Percentiles rank a stretch among this genome's conserved stretches.
These are phyloP conservation scores for Trialeurodes vaporariorum DNA, from an alignment of 1,140 invertebrate species.

Conservation along the genomic window DNA sequence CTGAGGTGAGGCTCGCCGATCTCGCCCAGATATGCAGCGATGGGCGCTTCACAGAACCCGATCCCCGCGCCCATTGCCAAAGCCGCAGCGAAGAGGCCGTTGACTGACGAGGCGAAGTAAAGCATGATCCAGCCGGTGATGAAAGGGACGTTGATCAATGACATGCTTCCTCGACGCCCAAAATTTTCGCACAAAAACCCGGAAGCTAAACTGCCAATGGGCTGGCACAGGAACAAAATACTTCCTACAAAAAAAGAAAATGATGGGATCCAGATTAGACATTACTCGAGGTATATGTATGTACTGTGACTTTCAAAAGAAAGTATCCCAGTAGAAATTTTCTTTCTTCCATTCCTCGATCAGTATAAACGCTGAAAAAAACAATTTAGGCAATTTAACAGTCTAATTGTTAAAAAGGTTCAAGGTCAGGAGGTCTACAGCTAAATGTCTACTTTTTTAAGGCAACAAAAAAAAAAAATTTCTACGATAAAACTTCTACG, in stretches of 20 bases:
- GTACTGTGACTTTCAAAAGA: no score
- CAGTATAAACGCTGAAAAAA: no score
- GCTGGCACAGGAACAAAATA: conserved; percentile 25
- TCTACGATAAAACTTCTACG: no score
- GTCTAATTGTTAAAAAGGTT: no score
- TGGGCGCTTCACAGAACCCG: conserved; percentile 41
- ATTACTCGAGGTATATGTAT: no score
- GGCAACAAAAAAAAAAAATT: no score
- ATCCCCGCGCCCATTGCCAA: conserved; percentile 28
- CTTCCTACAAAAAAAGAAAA: conserved; percentile 19
- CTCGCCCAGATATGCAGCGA: conserved; percentile 41
- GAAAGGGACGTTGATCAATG: conserved; percentile 26
- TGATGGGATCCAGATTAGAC: background rate
- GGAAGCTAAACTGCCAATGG: conserved; percentile 23
- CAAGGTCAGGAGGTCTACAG: no score
- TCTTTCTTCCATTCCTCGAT: no score
- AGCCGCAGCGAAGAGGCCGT: conserved; percentile 9
- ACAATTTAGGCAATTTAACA: no score
- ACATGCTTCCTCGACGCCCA: conserved; percentile 25
- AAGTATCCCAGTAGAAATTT: no score
- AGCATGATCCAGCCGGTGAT: conserved; percentile 24
- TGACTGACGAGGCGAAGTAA: conserved; percentile 16
- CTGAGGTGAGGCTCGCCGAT: conserved; percentile 33
- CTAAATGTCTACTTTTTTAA: no score
- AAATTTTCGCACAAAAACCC: conserved; percentile 24